Evolutionary conservation across 2,888 invertebrate genomes (phyloP).

Genomic region (Philhelius pedissequus): DNA sequence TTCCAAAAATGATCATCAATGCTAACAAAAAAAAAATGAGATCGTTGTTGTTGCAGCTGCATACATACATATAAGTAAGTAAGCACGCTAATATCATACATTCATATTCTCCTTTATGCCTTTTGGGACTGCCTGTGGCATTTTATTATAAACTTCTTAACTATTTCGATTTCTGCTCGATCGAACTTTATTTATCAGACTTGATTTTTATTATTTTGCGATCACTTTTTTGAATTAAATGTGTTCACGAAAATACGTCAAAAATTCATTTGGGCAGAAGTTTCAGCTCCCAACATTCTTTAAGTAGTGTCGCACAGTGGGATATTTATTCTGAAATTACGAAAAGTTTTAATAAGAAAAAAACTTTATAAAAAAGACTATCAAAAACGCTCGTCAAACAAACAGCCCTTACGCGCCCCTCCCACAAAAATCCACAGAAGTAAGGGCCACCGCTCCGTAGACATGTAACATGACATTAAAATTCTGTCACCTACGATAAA

Average conservation of each 20-base stretch:
- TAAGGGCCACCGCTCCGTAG: too few relatives aligned
- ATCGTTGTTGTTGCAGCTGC: too few relatives aligned
- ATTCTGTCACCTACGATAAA: too few relatives aligned
- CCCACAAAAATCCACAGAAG: too few relatives aligned
- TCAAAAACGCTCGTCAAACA: too few relatives aligned
- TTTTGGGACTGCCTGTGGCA: background rate
- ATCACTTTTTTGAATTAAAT: constrained; percentile 34
- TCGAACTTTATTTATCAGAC: constrained; percentile 64
- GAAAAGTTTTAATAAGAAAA: background rate
- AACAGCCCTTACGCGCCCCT: too few relatives aligned
- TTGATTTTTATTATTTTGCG: constrained; percentile 36
- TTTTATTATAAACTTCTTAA: constrained; percentile 22
- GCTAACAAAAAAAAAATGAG: background rate
- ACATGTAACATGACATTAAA: too few relatives aligned
- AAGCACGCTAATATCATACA: constrained; percentile 11
- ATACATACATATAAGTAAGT: background rate
- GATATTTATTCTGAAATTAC: background rate
- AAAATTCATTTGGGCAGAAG: constrained; percentile 7
- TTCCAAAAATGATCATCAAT: constrained; percentile 58
- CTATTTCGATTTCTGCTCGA: constrained; percentile 36
- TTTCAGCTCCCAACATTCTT: background rate
- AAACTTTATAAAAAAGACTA: too few relatives aligned
- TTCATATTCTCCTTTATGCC: background rate
- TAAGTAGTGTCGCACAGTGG: background rate
- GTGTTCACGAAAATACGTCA: constrained; percentile 32